Base-by-base conservation (phyloP, 2,888 invertebrate genomes). In the Himalopsyche tibetana region DNA sequence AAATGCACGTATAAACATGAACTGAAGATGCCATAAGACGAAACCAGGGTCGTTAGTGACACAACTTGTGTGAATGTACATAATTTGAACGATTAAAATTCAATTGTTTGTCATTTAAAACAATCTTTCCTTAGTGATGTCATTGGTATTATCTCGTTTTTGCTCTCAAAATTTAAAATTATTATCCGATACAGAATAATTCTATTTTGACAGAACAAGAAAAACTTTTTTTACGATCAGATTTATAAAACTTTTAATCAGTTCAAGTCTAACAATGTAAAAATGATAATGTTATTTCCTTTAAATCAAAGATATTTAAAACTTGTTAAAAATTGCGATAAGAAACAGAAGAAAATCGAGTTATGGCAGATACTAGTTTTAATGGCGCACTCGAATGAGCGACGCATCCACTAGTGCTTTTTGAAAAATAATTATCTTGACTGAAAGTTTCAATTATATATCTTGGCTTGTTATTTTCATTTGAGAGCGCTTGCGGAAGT, bases 381-480 rank as follows among this genome's bases (percentile, higher is more conserved):
- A 63, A 63, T 63, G 63, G 63, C 63, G 63, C 19, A 63, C 63
- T 63, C 28, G 63, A 63, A 63, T 63, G 6, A 63, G 19, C 63
- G 63, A 63, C 63, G 63, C 63, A 63, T 63, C 19, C 63, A 63
- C 19, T 63, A 19, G 63, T 63, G 11, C 63, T 63, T 19, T 63
- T 63, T 63, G 19, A 19, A 63, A 63, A 63, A 63, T 63, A 63
- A 63, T 63, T 63, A 63, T 63, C 63, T 63, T 63, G 63, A 63
- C 63, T 63, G 63, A 63, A 63, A 63, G 63, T 63, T 63, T 63
- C 63, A 63, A 63, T 63, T 63, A 63, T 63, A 63, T 63, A 63
- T 63, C 63, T 63, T 63, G 63, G 63, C 63, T 63, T 63, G 63
- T 63, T 63, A 63, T 63, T 63, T 63, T 63, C 63, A 63, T 63